Evolutionary conservation across 2,797 vertebrate species (phyloP).

Genomic region (Helostoma temminkii): DNA sequence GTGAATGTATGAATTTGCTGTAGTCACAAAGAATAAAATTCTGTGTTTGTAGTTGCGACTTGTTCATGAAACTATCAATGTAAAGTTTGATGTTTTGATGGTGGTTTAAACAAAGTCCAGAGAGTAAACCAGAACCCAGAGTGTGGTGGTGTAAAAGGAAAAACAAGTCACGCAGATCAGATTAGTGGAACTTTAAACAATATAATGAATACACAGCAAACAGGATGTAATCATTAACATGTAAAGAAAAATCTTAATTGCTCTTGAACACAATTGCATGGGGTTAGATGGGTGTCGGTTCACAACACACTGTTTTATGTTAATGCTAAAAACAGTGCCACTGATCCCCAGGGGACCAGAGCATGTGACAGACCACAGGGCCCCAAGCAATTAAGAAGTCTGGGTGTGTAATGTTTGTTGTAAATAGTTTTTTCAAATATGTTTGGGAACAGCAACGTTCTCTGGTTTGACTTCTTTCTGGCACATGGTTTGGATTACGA

Average conservation of each 20-base stretch:
- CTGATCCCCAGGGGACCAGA: background rate
- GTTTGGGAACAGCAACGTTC: background rate
- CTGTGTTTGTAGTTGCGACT: conserved; percentile 30
- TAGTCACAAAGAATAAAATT: conserved; percentile 20
- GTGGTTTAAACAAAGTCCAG: background rate
- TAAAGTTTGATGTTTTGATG: conserved; percentile 10
- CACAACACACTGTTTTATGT: conserved; percentile 5
- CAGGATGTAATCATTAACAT: conserved; percentile 11
- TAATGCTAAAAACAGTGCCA: background rate
- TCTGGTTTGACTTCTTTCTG: conserved; percentile 10
- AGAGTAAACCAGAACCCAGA: background rate
- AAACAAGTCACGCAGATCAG: background rate
- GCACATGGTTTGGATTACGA: conserved; percentile 30
- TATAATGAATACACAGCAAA: conserved; percentile 17
- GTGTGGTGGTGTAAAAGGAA: background rate
- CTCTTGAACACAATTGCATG: background rate
- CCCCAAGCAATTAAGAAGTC: background rate
- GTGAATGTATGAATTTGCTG: conserved; percentile 59
- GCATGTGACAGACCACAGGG: conserved; percentile 2
- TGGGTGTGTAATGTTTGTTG: background rate
- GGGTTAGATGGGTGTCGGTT: background rate
- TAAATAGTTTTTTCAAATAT: background rate
- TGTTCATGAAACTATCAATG: conserved; percentile 22
- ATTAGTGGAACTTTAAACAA: background rate
- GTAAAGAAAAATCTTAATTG: background rate